Base-by-base conservation (phyloP, 2,113 vertebrate genomes). In the Hiodon tergisus region DNA sequence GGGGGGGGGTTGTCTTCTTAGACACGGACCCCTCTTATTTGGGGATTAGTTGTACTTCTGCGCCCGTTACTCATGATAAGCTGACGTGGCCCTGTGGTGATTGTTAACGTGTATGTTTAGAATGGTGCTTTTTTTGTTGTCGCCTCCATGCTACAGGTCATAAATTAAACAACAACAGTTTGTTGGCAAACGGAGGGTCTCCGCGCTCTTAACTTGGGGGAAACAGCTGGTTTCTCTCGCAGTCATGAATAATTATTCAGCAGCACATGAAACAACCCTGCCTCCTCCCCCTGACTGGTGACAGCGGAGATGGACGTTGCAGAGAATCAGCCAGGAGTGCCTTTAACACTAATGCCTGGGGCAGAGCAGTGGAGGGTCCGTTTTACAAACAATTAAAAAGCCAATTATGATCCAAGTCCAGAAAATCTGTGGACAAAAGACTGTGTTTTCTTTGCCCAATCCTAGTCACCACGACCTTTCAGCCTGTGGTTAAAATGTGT, bases 161-260 rank as follows among this genome's bases (percentile, higher is more conserved):
- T 87, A 87, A 83, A 87, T 88, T 85, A 82, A 84, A 87, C 84
- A 83, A 79, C 74, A 84, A 83, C 83, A 81, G 78, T 85, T 87
- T 82, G 83, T 86, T 87, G 87, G 80, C 78, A 83, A 88, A 87
- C 84, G 77, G 78, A 69, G 83, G 67, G 78, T 84, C 70, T 82
- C 63, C 7, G 78, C 76, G 58, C 81, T 67, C 75, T 85, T 83
- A 87, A 89, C 85, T 87, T 86, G 84, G 82, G 76, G 78, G 76
- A 88, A 89, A 87, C 88, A 90, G 79, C 86, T 89, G 87, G 75
- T 89, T 89, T 88, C 82, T 76, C 82, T 78, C 79, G 81, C 82
- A 73, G 72, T 81, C 78, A 87, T 89, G 86, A 90, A 89, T 89
- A 89, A 90, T 87, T 87, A 86, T 87, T 75, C 69, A 5, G 77